Evolutionary conservation across 2,888 invertebrate genomes (phyloP), one percentile per base, ranked within the genome.

Genomic region (Pollenia labialis): DNA sequence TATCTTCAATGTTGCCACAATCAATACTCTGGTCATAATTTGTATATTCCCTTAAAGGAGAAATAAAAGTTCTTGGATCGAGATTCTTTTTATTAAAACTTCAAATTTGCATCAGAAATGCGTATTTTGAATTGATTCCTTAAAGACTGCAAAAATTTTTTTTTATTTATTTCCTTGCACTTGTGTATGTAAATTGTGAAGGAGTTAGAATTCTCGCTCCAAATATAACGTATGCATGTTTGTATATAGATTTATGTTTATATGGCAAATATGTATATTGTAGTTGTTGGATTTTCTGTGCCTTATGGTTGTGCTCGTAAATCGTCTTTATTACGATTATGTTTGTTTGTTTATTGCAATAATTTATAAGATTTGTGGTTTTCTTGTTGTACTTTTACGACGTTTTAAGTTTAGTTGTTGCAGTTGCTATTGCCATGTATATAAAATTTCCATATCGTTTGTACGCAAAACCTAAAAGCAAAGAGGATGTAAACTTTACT

Each of bases 341-440:
- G 88, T 88, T 88, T 89, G 54, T 77, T 82, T 66, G 87, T 85
- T 87, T 87, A 86, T 88, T 88, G 88, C 87, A 88, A 89, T 89
- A 88, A 89, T 89, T 89, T 89, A 89, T 88, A 88, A 89, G 89
- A 89, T 89, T 89, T 89, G 88, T 85, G 88, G 88, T 88, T 84
- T 87, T 87, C 68, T 80, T 82, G 71, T 84, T 79, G 52, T 76
- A 77, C 64, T 81, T 60, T 12, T 46, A 64, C 32, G 44, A 64
- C 16, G 72, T 16, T 46, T 66, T 46, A 44, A 56, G 44, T 71
- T 1, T 32, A 32, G 32, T 12, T 68, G 58, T 85, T 62, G 75
- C 56, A 62, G 42, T 68, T 62, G 68, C 32, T 69, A 32, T 46
- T 62, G 44, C 23, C 12, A 52, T 32, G 60, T 44, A 44, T 11